phyloP scores from a whole-genome alignment of 2,113 vertebrate species.

The Mus spicilegus region DNA sequence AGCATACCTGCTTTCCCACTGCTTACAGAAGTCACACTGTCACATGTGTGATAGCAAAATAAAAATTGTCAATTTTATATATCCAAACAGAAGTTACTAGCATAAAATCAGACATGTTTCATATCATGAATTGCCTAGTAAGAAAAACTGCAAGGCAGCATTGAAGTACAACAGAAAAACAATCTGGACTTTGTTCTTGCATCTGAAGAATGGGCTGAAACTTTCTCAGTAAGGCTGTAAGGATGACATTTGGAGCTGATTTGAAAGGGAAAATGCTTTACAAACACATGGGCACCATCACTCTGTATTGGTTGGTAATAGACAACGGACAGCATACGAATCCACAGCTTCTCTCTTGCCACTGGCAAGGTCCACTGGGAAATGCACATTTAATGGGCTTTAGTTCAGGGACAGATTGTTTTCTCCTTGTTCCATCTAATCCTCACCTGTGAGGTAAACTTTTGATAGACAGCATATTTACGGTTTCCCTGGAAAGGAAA shows the following conservation, averaged over 20 bases:
- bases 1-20: conserved; percentile 18
- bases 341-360: neutral
- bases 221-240: neutral
- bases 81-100: conserved; percentile 61
- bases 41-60: conserved; percentile 49
- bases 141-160: conserved; percentile 78
- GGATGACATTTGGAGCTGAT: neutral
- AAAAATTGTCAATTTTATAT: conserved; percentile 62
- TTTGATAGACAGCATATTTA: neutral
- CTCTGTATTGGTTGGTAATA: neutral
- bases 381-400: neutral
- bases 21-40: conserved; percentile 67
- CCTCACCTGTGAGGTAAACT: neutral
- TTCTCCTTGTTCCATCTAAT: neutral
- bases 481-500: conserved; percentile 20
- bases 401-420: neutral
- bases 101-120: conserved; percentile 75
- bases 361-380: neutral
- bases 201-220: conserved; percentile 14
- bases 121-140: conserved; percentile 81
- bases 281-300: neutral
- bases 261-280: neutral
- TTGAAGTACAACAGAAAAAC: conserved; percentile 74
- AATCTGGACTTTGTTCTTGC: neutral
- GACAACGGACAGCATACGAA: neutral